phyloP scores from a whole-genome alignment of 2,113 vertebrate genomes.

The Lynx canadensis region DNA sequence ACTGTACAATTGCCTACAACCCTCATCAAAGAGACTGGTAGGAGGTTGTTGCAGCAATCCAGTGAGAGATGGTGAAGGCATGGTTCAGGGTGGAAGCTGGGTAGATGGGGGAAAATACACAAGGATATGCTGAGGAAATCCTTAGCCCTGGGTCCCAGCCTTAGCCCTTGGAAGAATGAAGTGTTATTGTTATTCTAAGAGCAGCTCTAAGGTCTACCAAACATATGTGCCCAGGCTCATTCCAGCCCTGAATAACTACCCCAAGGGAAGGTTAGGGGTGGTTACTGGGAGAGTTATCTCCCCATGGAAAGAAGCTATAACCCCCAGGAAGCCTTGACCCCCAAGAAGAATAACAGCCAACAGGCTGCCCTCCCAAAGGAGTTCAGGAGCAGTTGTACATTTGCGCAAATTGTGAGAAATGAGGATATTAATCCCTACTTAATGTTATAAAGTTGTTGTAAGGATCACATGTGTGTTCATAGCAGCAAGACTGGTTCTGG shows the following conservation, averaged over 20 bases:
- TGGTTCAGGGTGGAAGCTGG: neutral
- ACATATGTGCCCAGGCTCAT: neutral
- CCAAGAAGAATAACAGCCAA: neutral
- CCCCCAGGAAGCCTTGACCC: too few relatives aligned
- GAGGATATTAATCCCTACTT: neutral
- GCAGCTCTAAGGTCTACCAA: neutral
- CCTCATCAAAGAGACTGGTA: neutral
- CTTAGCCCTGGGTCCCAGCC: neutral
- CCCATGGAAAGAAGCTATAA: neutral
- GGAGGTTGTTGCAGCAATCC: neutral
- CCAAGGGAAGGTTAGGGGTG: neutral
- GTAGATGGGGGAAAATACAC: neutral
- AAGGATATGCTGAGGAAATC: constrained; percentile 3
- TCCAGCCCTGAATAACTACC: neutral
- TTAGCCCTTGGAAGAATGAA: neutral
- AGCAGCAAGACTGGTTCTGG: neutral
- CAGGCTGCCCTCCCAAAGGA: neutral
- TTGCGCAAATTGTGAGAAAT: constrained; percentile 11
- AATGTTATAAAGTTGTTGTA: neutral
- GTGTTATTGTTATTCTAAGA: neutral
- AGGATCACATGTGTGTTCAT: neutral
- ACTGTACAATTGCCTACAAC: neutral
- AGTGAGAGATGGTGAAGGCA: neutral
- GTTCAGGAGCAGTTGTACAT: neutral
- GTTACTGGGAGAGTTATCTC: neutral